Percentiles rank a stretch among this genome's conserved stretches.
Evolutionary conservation across 2,797 vertebrate species (phyloP).

Genomic region (Aldrovandia affinis): DNA sequence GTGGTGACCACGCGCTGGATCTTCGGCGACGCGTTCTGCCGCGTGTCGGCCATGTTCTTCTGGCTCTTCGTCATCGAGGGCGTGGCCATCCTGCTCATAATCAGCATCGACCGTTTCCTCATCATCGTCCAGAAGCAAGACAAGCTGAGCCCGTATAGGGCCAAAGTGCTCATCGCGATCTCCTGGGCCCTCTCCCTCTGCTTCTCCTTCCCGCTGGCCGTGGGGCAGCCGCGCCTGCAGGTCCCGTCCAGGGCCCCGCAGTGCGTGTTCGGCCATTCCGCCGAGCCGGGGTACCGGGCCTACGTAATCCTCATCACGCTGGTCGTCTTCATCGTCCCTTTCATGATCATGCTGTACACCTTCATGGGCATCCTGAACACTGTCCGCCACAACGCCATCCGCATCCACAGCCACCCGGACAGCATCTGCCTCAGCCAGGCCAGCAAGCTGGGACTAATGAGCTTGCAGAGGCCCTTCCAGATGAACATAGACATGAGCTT

Average conservation of each 20-base stretch:
- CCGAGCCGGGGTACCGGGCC: constrained; percentile 80
- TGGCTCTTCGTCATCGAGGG: constrained; percentile 95
- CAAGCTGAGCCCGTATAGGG: constrained; percentile 89
- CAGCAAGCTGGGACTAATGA: constrained; percentile 94
- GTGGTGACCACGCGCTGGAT: constrained; percentile 89
- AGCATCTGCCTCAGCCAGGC: constrained; percentile 93
- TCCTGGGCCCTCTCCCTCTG: constrained; percentile 88
- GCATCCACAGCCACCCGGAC: constrained; percentile 92
- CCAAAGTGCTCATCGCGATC: constrained; percentile 88
- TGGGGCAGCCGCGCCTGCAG: constrained; percentile 86
- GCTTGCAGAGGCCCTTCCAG: constrained; percentile 92
- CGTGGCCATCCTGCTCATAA: constrained; percentile 93
- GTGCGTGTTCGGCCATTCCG: constrained; percentile 91
- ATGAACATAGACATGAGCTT: constrained; percentile 99
- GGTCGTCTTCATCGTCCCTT: constrained; percentile 91
- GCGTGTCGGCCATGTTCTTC: constrained; percentile 93
- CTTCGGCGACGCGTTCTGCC: constrained; percentile 89
- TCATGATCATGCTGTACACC: constrained; percentile 90
- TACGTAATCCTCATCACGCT: constrained; percentile 88
- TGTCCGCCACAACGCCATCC: constrained; percentile 91
- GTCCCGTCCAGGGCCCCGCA: constrained; percentile 90
- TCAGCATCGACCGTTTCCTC: constrained; percentile 95
- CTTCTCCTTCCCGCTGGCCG: constrained; percentile 87
- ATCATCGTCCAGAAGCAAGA: constrained; percentile 98
- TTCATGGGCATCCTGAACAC: constrained; percentile 96